Conservation (phyloP, 2,113 vertebrate genomes). For the Gobio gobio region DNA sequence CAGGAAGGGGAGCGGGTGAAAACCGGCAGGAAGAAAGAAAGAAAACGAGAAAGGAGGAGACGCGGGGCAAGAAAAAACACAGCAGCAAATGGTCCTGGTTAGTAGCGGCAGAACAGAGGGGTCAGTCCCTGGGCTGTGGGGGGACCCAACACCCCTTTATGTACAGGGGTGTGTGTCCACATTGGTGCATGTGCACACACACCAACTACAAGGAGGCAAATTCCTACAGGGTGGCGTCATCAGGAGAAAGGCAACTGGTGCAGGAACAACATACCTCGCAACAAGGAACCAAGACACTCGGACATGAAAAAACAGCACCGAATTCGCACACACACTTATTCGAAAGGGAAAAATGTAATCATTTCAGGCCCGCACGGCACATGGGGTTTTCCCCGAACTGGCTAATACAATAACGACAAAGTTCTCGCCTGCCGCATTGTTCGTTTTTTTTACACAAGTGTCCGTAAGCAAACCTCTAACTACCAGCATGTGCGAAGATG, state of each 20-base stretch:
- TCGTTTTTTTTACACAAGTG: background rate
- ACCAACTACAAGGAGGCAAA: conserved; percentile 75
- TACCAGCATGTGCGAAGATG: conserved; percentile 6
- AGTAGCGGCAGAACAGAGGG: conserved; percentile 68
- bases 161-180: conserved; percentile 48
- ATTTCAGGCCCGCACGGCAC: background rate
- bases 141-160: conserved; percentile 42
- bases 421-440: conserved; percentile 31
- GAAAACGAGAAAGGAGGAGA: conserved; percentile 50
- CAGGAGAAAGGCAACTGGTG: conserved; percentile 74
- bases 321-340: background rate
- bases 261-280: conserved; percentile 65
- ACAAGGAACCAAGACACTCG: conserved; percentile 23
- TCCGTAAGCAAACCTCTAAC: conserved; percentile 18
- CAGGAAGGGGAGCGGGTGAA: conserved; percentile 55
- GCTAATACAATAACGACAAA: conserved; percentile 5
- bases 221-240: conserved; percentile 80
- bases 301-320: conserved; percentile 23
- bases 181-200: conserved; percentile 62
- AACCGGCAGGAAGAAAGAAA: conserved; percentile 46
- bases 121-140: conserved; percentile 60
- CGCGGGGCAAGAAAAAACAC: conserved; percentile 64
- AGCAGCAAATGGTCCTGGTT: conserved; percentile 73
- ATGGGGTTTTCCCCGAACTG: conserved; percentile 12
- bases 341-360: background rate